phyloP scores from a whole-genome alignment of 2,797 vertebrate genomes.

The Sternotherus odoratus region DNA sequence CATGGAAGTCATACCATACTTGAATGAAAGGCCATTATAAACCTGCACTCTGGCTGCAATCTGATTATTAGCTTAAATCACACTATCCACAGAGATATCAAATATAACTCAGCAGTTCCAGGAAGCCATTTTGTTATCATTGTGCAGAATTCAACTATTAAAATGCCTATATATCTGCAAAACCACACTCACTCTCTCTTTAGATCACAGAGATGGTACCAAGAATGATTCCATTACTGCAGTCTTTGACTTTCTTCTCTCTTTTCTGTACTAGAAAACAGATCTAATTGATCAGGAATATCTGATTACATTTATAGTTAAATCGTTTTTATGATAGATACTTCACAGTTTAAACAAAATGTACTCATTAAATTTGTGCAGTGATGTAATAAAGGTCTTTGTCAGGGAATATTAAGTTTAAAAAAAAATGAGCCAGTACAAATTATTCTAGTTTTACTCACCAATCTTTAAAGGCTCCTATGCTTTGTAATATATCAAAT shows the following conservation, averaged over 20 bases:
- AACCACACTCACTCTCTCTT: not conserved
- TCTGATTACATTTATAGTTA: conserved; percentile 1
- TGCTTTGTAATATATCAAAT: not conserved
- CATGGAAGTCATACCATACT: not conserved
- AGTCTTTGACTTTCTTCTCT: not conserved
- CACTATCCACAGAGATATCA: not conserved
- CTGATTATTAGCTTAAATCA: conserved; percentile 23
- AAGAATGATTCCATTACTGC: not conserved
- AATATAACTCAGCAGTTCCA: not conserved
- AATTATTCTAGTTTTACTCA: not conserved
- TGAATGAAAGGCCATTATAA: conserved; percentile 14
- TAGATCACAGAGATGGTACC: not conserved
- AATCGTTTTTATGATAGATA: conserved; percentile 1
- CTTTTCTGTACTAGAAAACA: not conserved
- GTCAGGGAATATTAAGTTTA: not conserved
- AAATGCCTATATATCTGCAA: not conserved
- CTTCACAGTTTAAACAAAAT: not conserved
- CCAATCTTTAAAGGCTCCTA: not conserved
- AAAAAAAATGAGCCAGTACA: not conserved
- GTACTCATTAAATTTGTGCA: conserved; percentile 5
- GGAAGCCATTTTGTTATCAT: not conserved
- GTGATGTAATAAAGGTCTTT: not conserved
- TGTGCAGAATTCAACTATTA: not conserved
- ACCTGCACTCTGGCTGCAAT: not conserved
- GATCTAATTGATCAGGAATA: not conserved